These are phyloP conservation scores for Calonectris borealis DNA, from an alignment of 2,113 vertebrate genomes.

Conservation along the genomic window DNA sequence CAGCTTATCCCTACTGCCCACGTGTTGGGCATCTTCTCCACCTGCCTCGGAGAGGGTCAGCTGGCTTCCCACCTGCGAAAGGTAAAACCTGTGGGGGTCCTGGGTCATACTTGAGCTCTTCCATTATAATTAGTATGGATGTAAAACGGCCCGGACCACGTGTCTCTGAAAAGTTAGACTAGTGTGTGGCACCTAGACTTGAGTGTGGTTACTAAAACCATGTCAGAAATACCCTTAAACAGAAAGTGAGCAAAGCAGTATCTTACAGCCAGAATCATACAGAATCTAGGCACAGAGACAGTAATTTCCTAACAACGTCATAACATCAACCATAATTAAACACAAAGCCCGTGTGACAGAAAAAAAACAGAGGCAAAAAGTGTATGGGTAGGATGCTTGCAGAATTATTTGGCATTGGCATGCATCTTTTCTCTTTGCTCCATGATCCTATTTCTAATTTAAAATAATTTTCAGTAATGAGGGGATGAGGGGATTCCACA, in stretches of 20 bases:
- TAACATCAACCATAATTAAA: neutral
- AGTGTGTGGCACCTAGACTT: neutral
- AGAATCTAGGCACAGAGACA: neutral
- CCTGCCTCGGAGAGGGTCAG: neutral
- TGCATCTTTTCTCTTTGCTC: neutral
- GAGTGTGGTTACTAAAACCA: neutral
- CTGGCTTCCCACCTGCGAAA: neutral
- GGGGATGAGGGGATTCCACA: neutral
- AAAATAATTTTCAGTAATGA: neutral
- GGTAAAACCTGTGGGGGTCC: neutral
- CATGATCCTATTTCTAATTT: neutral
- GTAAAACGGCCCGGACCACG: neutral
- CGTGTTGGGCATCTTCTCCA: fast-evolving
- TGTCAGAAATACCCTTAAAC: neutral
- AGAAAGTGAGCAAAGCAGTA: neutral
- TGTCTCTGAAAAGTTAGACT: neutral
- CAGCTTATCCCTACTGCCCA: neutral
- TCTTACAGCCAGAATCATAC: neutral
- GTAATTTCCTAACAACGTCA: neutral
- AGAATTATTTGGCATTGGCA: neutral
- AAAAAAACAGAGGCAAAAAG: neutral
- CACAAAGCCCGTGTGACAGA: neutral
- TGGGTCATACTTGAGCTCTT: neutral
- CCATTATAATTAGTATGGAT: neutral
- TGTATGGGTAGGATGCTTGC: neutral